Evolutionary conservation across 2,888 invertebrate species (phyloP), one percentile per base, ranked within the genome.

Genomic region (Resseliella maxima): DNA sequence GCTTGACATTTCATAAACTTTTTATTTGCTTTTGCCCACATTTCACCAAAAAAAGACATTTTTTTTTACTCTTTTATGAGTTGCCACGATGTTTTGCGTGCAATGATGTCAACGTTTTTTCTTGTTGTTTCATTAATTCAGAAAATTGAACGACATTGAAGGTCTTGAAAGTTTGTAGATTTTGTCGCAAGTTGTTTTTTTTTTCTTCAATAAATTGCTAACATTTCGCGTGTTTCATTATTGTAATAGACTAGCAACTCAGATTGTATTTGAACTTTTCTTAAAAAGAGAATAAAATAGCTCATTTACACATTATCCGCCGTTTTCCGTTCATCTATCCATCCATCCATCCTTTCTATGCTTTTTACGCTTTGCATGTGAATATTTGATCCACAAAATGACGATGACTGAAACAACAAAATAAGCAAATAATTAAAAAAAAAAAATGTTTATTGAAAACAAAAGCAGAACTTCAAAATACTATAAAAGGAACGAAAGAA

Each of bases 371-470:
- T 50, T 59, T 59, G 59, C 24, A 24, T 59, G 15, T 24, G 24
- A 59, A 27, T 15, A 31, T 15, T 31, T 35, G n/a, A 72, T 31
- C 2, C 31, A 72, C 31, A 31, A 72, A 72, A 27, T 31, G 18
- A 72, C 12, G 72, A 31, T 3, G 72, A 18, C 72, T 72, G 31
- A 72, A 72, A 31, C 2, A n/a, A n/a, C 2, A 35, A 72, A 72
- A 72, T 72, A 72, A 72, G 72, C 35, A 31, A 72, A 72, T 72
- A 72, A 72, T 72, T 72, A 35, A 72, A 72, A 59, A 50, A n/a
- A n/a, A 50, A 59, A 72, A 72, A 72, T 72, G 72, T 72, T 72
- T 72, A 72, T 72, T 72, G 31, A 72, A 72, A 72, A 72, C 27
- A 27, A 72, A 72, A 72, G 72, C 31, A 72, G 31, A 72, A 72